Conservation (phyloP, 2,888 invertebrate genomes). For the Stenurella melanura region DNA sequence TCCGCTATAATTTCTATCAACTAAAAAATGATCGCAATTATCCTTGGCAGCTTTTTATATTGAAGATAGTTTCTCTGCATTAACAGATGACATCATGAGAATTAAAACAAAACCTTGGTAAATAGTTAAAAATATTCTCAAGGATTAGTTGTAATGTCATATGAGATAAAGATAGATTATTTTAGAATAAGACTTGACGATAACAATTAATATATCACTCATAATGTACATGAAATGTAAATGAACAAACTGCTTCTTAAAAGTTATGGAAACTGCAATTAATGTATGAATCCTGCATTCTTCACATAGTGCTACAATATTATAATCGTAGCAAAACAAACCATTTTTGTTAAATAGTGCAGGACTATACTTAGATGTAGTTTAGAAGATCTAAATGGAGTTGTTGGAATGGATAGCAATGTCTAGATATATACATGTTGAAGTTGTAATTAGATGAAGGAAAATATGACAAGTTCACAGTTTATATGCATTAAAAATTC, state of each 20-base stretch:
- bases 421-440: no score
- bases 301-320: no score
- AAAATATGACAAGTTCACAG: no score
- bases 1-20: background rate
- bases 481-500: no score
- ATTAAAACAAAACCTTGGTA: background rate
- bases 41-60: background rate
- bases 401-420: no score
- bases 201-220: background rate
- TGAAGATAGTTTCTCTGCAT: conserved; percentile 1
- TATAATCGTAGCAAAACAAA: no score
- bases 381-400: no score
- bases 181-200: background rate
- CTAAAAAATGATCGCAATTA: background rate
- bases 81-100: background rate
- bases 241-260: background rate
- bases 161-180: background rate
- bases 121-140: background rate
- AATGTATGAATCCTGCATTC: no score
- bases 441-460: no score
- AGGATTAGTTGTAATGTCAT: background rate
- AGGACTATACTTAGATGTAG: no score
- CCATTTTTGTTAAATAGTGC: no score
- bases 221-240: background rate
- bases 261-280: no score